Base-by-base conservation (phyloP, 2,113 vertebrate species). In the Chionis minor region DNA sequence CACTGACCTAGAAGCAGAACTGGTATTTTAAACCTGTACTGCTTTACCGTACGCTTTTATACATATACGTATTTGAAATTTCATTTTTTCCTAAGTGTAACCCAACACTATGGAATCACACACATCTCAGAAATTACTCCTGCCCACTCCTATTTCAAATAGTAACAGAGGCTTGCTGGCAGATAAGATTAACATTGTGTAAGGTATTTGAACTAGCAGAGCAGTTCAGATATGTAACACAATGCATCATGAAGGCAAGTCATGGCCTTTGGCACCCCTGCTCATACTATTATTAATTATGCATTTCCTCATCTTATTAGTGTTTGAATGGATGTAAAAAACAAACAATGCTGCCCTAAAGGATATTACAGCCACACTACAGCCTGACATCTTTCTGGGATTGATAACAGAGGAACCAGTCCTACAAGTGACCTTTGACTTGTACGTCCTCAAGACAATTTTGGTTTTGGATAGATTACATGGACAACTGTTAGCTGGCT, bases 21-120 rank as follows among this genome's bases (percentile, higher is more conserved):
- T 87, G 80, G 91, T 84, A 74, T 91, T 96, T 96, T 82, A 92
- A 97, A 92, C 51, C 40, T 70, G 17, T 11, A 49, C 18, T 32
- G 70, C 56, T 95, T 95, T 96, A 94, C 89, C 14, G 6, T 32
- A 44, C 1, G 0, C 38, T 45, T 71, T 62, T n/a, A 84, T 82
- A 69, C 14, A 21, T 20, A 18, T 32, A 81, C 20, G 18, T 33
- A 49, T 56, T 61, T 69, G 66, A 90, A 86, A 86, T 86, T 45
- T 61, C 26, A 35, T 56, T 97, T 93, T 85, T 92, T 96, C 77
- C 44, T 59, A 79, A 65, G 52, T 61, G 63, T 91, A 96, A 97
- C n/a, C 54, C 58, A 79, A 86, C 61, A 66, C 78, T 92, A 8
- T 11, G 42, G 69, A 82, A 95, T 94, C 52, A 71, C 44, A 94